phyloP scores from a whole-genome alignment of 2,888 invertebrate genomes.

The Lasioglossum villosulum region DNA sequence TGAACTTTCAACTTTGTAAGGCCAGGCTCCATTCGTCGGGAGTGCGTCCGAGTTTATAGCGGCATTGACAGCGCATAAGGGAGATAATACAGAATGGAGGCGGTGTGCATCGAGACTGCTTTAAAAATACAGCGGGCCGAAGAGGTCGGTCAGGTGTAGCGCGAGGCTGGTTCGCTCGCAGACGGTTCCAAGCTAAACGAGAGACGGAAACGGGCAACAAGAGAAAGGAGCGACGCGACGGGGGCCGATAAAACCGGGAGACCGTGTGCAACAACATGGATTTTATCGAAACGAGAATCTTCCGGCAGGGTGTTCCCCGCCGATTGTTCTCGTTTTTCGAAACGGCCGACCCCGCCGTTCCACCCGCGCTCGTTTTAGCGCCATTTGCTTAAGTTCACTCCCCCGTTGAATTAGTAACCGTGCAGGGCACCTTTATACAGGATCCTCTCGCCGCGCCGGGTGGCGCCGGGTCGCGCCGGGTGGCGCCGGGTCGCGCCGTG shows the following conservation, averaged over 20 bases:
- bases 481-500: neutral
- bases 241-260: slow-evolving; percentile 34
- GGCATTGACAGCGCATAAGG: slow-evolving; percentile 6
- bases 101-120: slow-evolving; percentile 5
- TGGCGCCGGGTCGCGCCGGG: neutral
- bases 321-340: slow-evolving; percentile 52
- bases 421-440: neutral
- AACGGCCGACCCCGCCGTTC: slow-evolving; percentile 14
- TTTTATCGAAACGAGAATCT: slow-evolving; percentile 52
- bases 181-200: neutral
- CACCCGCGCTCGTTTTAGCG: slow-evolving; percentile 13
- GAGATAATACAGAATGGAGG: neutral
- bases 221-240: neutral
- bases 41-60: neutral
- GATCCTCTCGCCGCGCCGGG: neutral
- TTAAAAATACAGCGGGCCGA: slow-evolving; percentile 37
- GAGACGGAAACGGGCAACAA: neutral
- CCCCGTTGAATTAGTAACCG: slow-evolving; percentile 31
- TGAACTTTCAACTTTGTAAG: slow-evolving; percentile 9
- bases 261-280: slow-evolving; percentile 23
- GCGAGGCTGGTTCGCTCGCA: no score
- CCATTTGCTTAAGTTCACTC: slow-evolving; percentile 6
- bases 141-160: neutral
- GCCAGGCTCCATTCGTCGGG: slow-evolving; percentile 3
- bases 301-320: slow-evolving; percentile 6